Conservation (phyloP, 2,888 invertebrate genomes). For the Stenodema calcarata region DNA sequence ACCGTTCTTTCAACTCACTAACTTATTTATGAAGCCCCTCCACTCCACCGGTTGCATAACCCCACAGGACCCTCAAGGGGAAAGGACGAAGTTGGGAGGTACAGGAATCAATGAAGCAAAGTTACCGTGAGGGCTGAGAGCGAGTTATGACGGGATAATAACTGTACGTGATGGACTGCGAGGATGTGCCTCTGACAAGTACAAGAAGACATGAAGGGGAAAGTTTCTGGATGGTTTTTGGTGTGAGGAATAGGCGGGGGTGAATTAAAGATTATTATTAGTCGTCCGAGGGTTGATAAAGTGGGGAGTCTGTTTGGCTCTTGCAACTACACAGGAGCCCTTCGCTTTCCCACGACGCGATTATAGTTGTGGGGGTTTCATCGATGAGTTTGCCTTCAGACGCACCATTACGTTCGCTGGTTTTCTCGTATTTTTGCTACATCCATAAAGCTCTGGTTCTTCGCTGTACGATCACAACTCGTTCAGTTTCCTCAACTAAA, state of each 20-base stretch:
- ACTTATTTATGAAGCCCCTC: neutral
- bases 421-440: too few species aligned
- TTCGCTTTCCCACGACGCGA: neutral
- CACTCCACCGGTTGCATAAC: too few species aligned
- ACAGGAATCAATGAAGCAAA: neutral
- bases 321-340: neutral
- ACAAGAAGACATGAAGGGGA: neutral
- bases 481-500: too few species aligned
- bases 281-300: neutral
- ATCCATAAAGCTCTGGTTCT: too few species aligned
- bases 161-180: slow-evolving; percentile 17
- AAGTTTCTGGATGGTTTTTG: too few species aligned
- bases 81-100: neutral
- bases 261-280: neutral
- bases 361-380: neutral
- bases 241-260: neutral
- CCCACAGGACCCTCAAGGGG: neutral
- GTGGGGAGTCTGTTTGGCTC: neutral
- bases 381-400: neutral
- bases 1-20: too few species aligned
- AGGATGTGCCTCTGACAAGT: slow-evolving; percentile 18
- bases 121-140: neutral
- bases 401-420: neutral
- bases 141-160: neutral
- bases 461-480: too few species aligned